phyloP scores from a whole-genome alignment of 2,797 vertebrate genomes.

The Sciurus carolinensis region DNA sequence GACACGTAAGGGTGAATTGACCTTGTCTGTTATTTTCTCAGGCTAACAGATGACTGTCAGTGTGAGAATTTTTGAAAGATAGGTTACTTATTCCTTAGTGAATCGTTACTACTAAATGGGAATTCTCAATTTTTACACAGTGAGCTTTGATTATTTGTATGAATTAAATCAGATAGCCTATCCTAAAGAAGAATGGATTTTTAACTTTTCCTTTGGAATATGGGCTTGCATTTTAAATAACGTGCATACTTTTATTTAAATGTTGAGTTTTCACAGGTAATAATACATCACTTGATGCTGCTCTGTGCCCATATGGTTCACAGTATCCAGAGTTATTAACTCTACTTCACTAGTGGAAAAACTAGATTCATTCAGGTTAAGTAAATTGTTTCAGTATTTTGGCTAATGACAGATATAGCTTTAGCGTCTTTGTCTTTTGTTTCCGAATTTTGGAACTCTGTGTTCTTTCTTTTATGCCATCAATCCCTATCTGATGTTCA shows the following conservation, averaged over 20 bases:
- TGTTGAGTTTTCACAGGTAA: not conserved
- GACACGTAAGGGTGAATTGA: not conserved
- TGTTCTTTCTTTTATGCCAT: not conserved
- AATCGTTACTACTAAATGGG: not conserved
- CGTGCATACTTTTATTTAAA: not conserved
- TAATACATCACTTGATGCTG: not conserved
- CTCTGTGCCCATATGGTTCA: not conserved
- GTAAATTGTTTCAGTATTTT: not conserved
- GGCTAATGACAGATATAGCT: not conserved
- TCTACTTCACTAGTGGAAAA: slow-evolving; percentile 23
- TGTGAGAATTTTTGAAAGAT: slow-evolving; percentile 18
- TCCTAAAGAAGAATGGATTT: slow-evolving; percentile 23
- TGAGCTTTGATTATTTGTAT: slow-evolving; percentile 48
- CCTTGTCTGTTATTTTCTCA: not conserved
- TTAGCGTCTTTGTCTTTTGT: not conserved
- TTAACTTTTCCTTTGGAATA: slow-evolving; percentile 7
- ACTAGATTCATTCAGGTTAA: not conserved
- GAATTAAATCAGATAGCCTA: slow-evolving; percentile 2
- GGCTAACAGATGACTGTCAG: not conserved
- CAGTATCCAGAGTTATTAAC: not conserved
- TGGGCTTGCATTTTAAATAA: slow-evolving; percentile 58
- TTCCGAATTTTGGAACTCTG: not conserved
- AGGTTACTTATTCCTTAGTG: not conserved
- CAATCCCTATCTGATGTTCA: slow-evolving; percentile 1
- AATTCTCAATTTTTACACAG: not conserved